Evolutionary conservation across 1,140 invertebrate genomes (phyloP).

Genomic region (Caenorhabditis tropicalis): DNA sequence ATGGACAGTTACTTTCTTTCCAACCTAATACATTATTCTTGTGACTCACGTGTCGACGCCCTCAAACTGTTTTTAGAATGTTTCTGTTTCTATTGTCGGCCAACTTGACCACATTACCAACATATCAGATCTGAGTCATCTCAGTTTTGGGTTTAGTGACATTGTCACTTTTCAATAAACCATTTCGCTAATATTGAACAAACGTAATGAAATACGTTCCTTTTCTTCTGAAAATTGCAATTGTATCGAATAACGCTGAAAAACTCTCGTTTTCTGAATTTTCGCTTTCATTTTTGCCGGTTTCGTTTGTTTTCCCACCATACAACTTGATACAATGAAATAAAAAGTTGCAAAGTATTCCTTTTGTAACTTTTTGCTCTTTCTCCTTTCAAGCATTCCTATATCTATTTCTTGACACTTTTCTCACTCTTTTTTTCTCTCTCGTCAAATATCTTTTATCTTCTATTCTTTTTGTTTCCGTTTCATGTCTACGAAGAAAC

Average conservation of each 20-base stretch:
- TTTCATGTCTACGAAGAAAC: background rate
- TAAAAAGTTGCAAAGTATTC: background rate
- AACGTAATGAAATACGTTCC: too few relatives aligned
- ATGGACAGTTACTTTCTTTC: too few relatives aligned
- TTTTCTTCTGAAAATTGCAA: too few relatives aligned
- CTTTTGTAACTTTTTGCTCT: slow-evolving; percentile 25
- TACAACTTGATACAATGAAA: background rate
- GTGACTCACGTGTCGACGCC: slow-evolving; percentile 8
- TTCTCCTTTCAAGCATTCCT: background rate
- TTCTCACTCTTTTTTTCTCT: background rate
- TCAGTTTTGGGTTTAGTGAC: background rate
- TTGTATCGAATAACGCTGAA: too few relatives aligned
- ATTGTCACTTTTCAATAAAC: too few relatives aligned
- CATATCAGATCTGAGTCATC: background rate
- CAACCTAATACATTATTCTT: background rate
- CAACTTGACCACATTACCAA: background rate
- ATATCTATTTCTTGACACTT: background rate
- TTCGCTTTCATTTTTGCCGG: too few relatives aligned
- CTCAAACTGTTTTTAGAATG: background rate
- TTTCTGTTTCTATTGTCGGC: background rate
- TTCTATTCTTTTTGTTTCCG: slow-evolving; percentile 24
- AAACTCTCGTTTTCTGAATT: too few relatives aligned
- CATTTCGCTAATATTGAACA: too few relatives aligned
- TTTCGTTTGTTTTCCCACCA: too few relatives aligned
- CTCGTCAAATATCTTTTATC: slow-evolving; percentile 20